phyloP scores from a whole-genome alignment of 2,888 invertebrate species.

The Apodemia mormo region DNA sequence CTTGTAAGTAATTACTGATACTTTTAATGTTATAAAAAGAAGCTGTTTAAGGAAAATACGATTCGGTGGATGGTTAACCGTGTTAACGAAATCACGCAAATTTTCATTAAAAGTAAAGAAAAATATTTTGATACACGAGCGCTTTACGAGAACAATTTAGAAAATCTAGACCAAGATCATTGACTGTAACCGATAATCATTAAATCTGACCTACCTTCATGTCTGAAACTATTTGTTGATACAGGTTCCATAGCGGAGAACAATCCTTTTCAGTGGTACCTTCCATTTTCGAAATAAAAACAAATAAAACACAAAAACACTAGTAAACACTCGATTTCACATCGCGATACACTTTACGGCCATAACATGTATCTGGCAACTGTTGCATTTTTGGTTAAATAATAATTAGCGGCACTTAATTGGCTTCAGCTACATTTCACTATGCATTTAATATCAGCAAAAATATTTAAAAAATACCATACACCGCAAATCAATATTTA shows the following conservation, averaged over 20 bases:
- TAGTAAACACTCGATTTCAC: slow-evolving; percentile 58
- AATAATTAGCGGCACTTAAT: slow-evolving; percentile 6
- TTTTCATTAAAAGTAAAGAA: slow-evolving; percentile 39
- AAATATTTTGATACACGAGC: slow-evolving; percentile 52
- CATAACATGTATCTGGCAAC: slow-evolving; percentile 55
- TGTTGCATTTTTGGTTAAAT: slow-evolving; percentile 62
- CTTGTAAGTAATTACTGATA: background rate
- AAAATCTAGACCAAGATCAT: slow-evolving; percentile 49
- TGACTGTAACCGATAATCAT: slow-evolving; percentile 38
- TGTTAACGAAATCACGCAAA: slow-evolving; percentile 31
- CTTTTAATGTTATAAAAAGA: background rate
- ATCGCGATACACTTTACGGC: slow-evolving; percentile 47
- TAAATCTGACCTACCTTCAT: slow-evolving; percentile 91
- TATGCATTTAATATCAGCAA: slow-evolving; percentile 48
- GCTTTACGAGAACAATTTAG: slow-evolving; percentile 54
- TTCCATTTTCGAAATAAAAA: slow-evolving; percentile 83
- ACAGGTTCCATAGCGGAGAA: slow-evolving; percentile 94
- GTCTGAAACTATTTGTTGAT: slow-evolving; percentile 97
- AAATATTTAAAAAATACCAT: slow-evolving; percentile 53
- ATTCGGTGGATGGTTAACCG: slow-evolving; percentile 23
- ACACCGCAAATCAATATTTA: slow-evolving; percentile 79
- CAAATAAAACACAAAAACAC: slow-evolving; percentile 55
- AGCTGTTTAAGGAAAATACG: slow-evolving; percentile 15
- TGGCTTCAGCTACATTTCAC: slow-evolving; percentile 33
- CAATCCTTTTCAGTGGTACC: slow-evolving; percentile 89